Conservation (phyloP, 2,888 invertebrate species). For the Camptogramma bilineatum region DNA sequence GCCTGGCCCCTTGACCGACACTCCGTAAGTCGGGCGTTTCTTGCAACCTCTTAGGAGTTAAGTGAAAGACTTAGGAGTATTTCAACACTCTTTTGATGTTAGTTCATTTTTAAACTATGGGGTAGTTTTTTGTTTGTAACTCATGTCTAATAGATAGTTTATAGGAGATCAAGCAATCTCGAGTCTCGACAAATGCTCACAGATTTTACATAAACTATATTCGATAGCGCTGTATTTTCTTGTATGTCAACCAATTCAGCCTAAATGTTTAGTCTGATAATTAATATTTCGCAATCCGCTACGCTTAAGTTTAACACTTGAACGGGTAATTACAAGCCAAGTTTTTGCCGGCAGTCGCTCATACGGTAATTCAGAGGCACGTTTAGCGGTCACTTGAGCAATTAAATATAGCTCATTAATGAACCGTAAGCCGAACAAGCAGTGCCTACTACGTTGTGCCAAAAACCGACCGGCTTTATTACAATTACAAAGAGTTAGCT, state of each 20-base stretch:
- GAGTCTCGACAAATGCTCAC: too few species aligned
- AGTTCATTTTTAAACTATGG: not conserved
- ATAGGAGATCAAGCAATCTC: too few species aligned
- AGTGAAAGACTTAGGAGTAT: conserved; percentile 12
- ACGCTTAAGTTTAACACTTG: conserved; percentile 11
- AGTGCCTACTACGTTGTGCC: not conserved
- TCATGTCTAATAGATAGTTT: too few species aligned
- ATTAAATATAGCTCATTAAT: conserved; percentile 34
- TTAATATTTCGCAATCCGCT: not conserved
- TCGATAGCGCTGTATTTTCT: too few species aligned
- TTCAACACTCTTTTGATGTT: not conserved
- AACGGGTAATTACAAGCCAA: conserved; percentile 28
- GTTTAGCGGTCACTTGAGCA: conserved; percentile 33
- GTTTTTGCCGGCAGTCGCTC: conserved; percentile 42
- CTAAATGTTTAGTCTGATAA: too few species aligned
- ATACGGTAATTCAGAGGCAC: conserved; percentile 41
- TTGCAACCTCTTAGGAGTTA: conserved; percentile 15
- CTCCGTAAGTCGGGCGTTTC: conserved; percentile 40
- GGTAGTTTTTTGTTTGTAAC: too few species aligned
- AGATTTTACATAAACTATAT: too few species aligned
- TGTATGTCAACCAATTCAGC: too few species aligned
- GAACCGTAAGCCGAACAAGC: conserved; percentile 10
- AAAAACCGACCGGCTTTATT: not conserved
- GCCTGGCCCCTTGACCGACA: conserved; percentile 59
- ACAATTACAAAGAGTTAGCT: too few species aligned